phyloP scores from a whole-genome alignment of 2,113 vertebrate species.

The Scatophagus argus region DNA sequence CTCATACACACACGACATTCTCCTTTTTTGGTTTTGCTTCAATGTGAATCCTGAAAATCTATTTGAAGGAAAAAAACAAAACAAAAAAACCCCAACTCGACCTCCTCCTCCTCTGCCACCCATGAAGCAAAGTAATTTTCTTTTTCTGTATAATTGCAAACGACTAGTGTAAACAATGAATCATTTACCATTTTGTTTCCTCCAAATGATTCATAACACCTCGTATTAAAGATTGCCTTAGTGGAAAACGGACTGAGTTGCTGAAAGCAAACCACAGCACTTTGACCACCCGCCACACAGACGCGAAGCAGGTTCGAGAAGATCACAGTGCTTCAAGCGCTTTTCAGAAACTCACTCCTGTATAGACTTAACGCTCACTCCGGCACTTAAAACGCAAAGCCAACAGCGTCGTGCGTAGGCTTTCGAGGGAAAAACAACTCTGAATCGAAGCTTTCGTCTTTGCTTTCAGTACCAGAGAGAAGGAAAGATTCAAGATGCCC shows the following conservation, averaged over 20 bases:
- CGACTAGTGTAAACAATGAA: constrained; percentile 67
- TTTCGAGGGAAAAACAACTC: not conserved
- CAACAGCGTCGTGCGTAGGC: not conserved
- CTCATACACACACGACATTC: constrained; percentile 38
- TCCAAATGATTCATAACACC: constrained; percentile 64
- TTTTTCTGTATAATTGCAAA: constrained; percentile 64
- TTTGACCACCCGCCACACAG: constrained; percentile 36
- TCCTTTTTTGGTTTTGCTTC: constrained; percentile 83
- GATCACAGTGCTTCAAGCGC: constrained; percentile 46
- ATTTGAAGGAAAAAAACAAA: constrained; percentile 45
- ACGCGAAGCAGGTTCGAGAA: constrained; percentile 21
- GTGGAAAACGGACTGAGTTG: not conserved
- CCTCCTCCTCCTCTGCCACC: constrained; percentile 20
- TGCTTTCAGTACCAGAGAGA: constrained; percentile 61
- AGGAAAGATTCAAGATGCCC: constrained; percentile 26
- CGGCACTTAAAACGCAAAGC: constrained; percentile 40
- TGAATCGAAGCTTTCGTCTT: constrained; percentile 10
- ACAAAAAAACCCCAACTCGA: constrained; percentile 18
- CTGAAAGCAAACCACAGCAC: constrained; percentile 34
- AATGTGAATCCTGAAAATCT: constrained; percentile 78
- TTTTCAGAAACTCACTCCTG: constrained; percentile 31
- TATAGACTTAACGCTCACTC: constrained; percentile 19
- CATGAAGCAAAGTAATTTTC: constrained; percentile 67
- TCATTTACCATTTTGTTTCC: constrained; percentile 57
- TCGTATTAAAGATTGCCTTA: constrained; percentile 54